Percentiles rank a stretch among this genome's conserved stretches.
phyloP scores from a whole-genome alignment of 2,888 invertebrate genomes.

The Branchellion lobata region DNA sequence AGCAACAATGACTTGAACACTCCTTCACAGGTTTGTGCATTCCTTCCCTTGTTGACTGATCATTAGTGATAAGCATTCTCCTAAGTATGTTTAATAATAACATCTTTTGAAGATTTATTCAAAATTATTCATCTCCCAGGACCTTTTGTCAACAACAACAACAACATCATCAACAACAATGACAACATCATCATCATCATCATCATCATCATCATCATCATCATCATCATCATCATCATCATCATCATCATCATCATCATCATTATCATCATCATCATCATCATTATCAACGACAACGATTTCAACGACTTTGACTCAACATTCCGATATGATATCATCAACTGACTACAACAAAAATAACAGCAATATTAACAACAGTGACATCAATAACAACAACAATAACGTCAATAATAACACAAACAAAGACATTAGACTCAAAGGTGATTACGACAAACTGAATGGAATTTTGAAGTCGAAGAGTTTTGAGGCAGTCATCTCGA shows the following conservation, averaged over 20 bases:
- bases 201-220: slow-evolving; percentile 4
- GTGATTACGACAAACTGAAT: background rate
- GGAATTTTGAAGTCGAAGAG: background rate
- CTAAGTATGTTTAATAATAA: background rate
- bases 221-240: slow-evolving; percentile 13
- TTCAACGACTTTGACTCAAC: background rate
- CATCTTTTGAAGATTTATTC: background rate
- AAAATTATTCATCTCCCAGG: background rate
- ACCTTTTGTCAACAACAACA: background rate
- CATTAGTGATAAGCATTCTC: too few relatives aligned
- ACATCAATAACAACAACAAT: background rate
- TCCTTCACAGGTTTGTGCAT: too few relatives aligned
- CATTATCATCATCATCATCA: slow-evolving; percentile 14
- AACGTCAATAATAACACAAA: background rate
- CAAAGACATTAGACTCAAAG: too few relatives aligned
- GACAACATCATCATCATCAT: slow-evolving; percentile 22
- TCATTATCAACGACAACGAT: too few relatives aligned
- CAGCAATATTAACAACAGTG: too few relatives aligned
- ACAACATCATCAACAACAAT: background rate
- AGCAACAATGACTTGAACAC: too few relatives aligned
- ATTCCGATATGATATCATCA: too few relatives aligned
- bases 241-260: slow-evolving; percentile 16
- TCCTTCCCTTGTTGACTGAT: too few relatives aligned
- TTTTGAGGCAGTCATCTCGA: background rate
- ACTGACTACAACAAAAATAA: too few relatives aligned